Base-by-base conservation (phyloP, 2,888 invertebrate species). In the Nemurella pictetii region DNA sequence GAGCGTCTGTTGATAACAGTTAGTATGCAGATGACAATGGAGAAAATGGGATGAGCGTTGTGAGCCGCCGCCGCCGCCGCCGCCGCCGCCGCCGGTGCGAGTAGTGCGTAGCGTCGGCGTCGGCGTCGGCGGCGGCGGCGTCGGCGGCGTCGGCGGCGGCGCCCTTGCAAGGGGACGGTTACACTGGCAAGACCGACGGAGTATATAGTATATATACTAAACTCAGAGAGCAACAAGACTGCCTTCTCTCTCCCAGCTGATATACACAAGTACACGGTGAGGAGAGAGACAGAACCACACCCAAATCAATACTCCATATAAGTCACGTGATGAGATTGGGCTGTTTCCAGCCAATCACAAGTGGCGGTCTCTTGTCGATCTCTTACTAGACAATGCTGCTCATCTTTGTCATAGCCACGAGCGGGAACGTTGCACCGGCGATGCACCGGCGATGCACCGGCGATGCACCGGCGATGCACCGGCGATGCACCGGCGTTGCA, bases 281-380 rank as follows among this genome's bases (percentile, higher is more conserved):
- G 35, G 32, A 75, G 78, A 83, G 77, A 75, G 75, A 84, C 35
- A 77, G 74, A 32, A 84, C 84, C 75, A 84, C 84, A 36, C 84
- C 84, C 84, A 84, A 84, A 84, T 84, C 84, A 84, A 84, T 84
- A 84, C 84, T 84, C 83, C 55, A 28, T 55, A 78, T 75, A 81
- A 28, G 27, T 77, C 84, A 84, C 84, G 84, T 84, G 84, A 84
- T 32, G 9, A 75, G 27, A 75, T 75, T 75, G 26, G 75, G 75
- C 75, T 75, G 75, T 75, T 75, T 55, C n/a, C 75, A 9, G 26
- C 75, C 75, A 75, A 75, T 75, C 75, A 9, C 75, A 75, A 12
- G 28, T 28, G 20, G 15, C 15, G 55, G 55, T 12, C 20, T 12
- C 55, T 55, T 20, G 55, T 55, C 55, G 55, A 55, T 55, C 55